Base-by-base conservation (phyloP, 2,797 vertebrate genomes). In the Graptemys geographica region DNA sequence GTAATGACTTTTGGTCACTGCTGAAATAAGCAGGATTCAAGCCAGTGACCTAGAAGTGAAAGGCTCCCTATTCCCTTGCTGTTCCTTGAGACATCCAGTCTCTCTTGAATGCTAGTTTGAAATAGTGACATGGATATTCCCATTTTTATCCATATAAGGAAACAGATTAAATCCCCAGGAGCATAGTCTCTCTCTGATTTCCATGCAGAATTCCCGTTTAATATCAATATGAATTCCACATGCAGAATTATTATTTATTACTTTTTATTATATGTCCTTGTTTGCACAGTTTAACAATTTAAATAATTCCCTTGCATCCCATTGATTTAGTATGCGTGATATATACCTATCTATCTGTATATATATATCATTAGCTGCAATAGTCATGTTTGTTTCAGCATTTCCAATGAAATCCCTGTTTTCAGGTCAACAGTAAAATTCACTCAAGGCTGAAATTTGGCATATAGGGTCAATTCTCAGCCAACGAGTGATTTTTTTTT, bases 21-120 rank as follows among this genome's bases (percentile, higher is more conserved):
- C 96, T 96, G 96, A 96, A 97, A 94, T 95, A 97, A 97, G 96
- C 97, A 96, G 91, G 90, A 95, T 97, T 96, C 95, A 85, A 96
- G 92, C 76, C 96, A 96, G 94, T 98, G 97, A 98, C 97, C 97
- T 97, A 95, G 97, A 98, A 97, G 96, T 78, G 95, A 97, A 97
- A 95, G 89, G 90, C 92, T 95, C 47, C 88, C 44, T 91, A 91
- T 96, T 83, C 90, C 82, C 89, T 94, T 92, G 95, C 92, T 95
- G 80, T 96, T 96, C 86, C 69, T 52, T 1, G 10, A 97, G 96
- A 96, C 92, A 94, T 82, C 90, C 94, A 55, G 88, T 93, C 93
- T 96, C 93, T 95, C 6, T 11, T 96, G 96, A 90, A 93, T 96
- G 89, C 88, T 89, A 80, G 95, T 96, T 92, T 95, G 91, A 96